Base-by-base conservation (phyloP, 2,113 vertebrate genomes). In the Anseranas semipalmata region DNA sequence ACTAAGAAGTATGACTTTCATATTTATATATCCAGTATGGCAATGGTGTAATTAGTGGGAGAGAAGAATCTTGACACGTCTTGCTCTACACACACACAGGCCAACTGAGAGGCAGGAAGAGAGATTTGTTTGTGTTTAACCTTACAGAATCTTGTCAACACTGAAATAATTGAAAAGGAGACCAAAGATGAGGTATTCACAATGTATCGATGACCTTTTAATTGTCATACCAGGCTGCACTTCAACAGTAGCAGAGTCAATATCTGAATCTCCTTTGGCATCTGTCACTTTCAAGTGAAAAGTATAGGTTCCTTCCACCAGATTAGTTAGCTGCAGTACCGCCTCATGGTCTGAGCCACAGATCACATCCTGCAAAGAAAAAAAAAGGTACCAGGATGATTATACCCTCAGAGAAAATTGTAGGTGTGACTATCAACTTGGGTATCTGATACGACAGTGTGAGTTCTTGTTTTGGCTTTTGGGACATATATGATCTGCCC, bases 251-350 rank as follows among this genome's bases (percentile, higher is more conserved):
- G 99, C 98, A 0, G 97, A 98, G 97, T 99, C 98, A 2, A 93
- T 82, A 95, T 98, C 98, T 8, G 97, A 98, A 33, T 97, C 97
- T 7, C 99, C 99, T 95, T 98, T 98, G 20, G 95, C 90, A 74
- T 99, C 98, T 0, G 96, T 98, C 43, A 99, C 99, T 65, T 92
- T 98, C 93, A 99, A 97, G 93, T 97, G 98, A 96, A 99, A 99
- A 56, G 98, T 96, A 85, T 99, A 99, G 65, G 98, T 98, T 9
- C 99, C 99, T 92, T 99, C 99, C 48, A 99, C 99, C 92, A 99
- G 98, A 91, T 99, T 99, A 37, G 98, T 96, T 28, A 99, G 97
- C 95, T 98, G 98, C 41, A 99, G 98, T 2, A 97, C 96, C 32
- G 98, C 95, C 68, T 98, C 90, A 0, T 92, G 97, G 37, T 98